Conservation (phyloP, 2,113 vertebrate species). For the Vimba vimba region DNA sequence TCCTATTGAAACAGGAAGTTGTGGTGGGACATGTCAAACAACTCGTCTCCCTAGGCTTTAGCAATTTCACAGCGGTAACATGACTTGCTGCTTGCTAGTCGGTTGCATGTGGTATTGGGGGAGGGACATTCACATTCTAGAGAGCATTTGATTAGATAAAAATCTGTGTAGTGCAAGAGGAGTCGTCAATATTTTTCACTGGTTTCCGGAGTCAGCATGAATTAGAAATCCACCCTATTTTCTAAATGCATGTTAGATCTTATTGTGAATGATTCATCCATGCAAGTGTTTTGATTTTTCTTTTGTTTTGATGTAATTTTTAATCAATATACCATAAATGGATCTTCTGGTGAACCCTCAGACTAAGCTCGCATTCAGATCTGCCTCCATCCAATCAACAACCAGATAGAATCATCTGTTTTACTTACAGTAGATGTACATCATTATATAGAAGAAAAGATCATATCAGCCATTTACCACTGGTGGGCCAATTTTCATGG, state of each 20-base stretch:
- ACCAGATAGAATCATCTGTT: too few relatives aligned
- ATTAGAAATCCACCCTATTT: not conserved
- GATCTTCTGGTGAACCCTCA: too few relatives aligned
- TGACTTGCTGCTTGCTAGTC: not conserved
- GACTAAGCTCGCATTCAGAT: not conserved
- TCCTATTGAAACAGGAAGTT: constrained; percentile 16
- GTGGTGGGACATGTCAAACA: not conserved
- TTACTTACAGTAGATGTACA: not conserved
- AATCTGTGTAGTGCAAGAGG: not conserved
- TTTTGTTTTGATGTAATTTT: too few relatives aligned
- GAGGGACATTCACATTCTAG: not conserved
- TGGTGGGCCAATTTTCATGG: too few relatives aligned
- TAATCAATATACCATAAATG: too few relatives aligned
- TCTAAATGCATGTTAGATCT: not conserved
- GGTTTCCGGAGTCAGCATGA: not conserved
- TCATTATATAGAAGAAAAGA: not conserved
- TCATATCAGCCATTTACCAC: too few relatives aligned
- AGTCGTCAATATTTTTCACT: not conserved
- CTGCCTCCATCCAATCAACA: not conserved
- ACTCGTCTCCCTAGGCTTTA: not conserved
- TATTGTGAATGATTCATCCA: too few relatives aligned
- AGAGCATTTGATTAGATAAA: not conserved
- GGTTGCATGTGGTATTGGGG: not conserved
- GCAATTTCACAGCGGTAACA: not conserved
- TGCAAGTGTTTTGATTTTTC: too few relatives aligned